Evolutionary conservation across 2,113 vertebrate genomes (phyloP).

Genomic region (Callospermophilus lateralis): DNA sequence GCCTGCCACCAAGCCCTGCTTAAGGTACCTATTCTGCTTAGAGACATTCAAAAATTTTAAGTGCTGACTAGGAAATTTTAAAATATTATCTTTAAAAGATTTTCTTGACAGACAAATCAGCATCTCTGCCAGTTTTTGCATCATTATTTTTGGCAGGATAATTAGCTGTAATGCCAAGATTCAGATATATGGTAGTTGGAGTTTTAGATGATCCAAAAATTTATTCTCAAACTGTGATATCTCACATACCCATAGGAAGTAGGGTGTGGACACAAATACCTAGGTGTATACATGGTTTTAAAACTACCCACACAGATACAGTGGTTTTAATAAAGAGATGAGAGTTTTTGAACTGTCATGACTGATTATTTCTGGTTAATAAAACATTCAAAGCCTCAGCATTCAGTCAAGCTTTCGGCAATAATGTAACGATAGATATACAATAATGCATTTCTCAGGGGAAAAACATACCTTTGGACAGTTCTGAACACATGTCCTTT

Average conservation of each 20-base stretch:
- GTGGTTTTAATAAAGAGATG: conserved; percentile 54
- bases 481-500: background rate
- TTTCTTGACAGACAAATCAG: conserved; percentile 83
- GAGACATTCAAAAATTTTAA: conserved; percentile 76
- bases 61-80: conserved; percentile 81
- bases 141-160: conserved; percentile 84
- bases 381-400: conserved; percentile 33
- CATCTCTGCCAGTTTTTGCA: conserved; percentile 81
- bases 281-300: conserved; percentile 66
- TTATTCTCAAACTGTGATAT: conserved; percentile 77
- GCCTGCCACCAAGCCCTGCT: background rate
- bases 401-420: conserved; percentile 36
- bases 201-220: conserved; percentile 83
- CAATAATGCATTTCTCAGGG: conserved; percentile 25
- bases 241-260: conserved; percentile 67
- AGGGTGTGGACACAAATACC: conserved; percentile 69
- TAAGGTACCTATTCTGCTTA: conserved; percentile 55
- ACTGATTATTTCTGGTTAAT: conserved; percentile 61
- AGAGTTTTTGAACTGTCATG: conserved; percentile 42
- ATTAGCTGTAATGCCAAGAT: conserved; percentile 79
- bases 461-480: conserved; percentile 45
- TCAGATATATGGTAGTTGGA: conserved; percentile 75
- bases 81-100: conserved; percentile 81
- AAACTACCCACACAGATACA: conserved; percentile 53
- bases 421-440: background rate